phyloP scores from a whole-genome alignment of 2,888 invertebrate genomes.

The Herminia tarsipennalis region DNA sequence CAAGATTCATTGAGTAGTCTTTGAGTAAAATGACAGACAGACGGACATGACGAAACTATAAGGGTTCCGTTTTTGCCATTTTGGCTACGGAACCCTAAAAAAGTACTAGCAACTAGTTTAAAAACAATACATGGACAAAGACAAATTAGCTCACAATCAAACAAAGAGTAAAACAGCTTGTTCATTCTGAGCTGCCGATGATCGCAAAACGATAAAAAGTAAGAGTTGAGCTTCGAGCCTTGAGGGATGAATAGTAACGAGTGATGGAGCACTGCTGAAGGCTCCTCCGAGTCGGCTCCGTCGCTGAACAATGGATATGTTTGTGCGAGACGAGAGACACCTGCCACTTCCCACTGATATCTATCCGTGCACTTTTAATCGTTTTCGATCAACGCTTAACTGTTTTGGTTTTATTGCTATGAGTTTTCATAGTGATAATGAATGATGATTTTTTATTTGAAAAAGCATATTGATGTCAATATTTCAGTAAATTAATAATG shows the following conservation, averaged over 20 bases:
- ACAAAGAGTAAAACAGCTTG: neutral
- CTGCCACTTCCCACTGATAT: constrained; percentile 73
- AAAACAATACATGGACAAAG: too few relatives aligned
- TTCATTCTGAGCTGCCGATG: neutral
- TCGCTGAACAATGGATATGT: constrained; percentile 42
- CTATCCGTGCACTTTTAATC: constrained; percentile 73
- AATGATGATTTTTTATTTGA: neutral
- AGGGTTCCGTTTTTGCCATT: too few relatives aligned
- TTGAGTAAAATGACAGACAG: too few relatives aligned
- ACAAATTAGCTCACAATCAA: too few relatives aligned
- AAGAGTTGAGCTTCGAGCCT: constrained; percentile 2
- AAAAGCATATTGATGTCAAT: too few relatives aligned
- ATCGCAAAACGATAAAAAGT: neutral
- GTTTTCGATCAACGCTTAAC: constrained; percentile 59
- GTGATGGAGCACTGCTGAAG: constrained; percentile 10
- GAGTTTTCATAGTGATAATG: neutral
- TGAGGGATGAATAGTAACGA: constrained; percentile 3
- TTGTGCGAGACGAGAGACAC: constrained; percentile 52
- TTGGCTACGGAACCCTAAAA: too few relatives aligned
- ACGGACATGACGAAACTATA: too few relatives aligned
- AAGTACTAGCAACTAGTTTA: too few relatives aligned
- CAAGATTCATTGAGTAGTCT: too few relatives aligned
- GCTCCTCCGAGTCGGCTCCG: constrained; percentile 3
- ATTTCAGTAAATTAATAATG: too few relatives aligned
- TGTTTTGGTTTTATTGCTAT: constrained; percentile 53